Base-by-base conservation (phyloP, 1,140 invertebrate genomes). In the Ericerus pela region DNA sequence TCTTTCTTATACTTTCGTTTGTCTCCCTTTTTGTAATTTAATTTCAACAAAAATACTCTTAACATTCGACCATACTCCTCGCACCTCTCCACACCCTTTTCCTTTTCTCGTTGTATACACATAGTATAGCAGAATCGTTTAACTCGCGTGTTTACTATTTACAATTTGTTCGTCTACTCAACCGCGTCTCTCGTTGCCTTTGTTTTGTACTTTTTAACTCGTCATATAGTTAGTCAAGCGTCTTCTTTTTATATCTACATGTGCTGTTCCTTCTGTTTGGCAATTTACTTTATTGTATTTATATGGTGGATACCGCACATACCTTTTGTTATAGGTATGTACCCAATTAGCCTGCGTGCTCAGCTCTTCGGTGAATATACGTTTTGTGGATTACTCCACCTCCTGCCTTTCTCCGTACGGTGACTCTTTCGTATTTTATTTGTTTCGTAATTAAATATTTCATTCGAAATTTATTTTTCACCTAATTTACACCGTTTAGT, bases 361-460 rank as follows among this genome's bases (percentile, higher is more conserved):
- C n/a, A n/a, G n/a, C n/a, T n/a, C n/a, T n/a, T n/a, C n/a, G n/a
- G n/a, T n/a, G n/a, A n/a, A n/a, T n/a, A n/a, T n/a, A n/a, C n/a
- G n/a, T n/a, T n/a, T n/a, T n/a, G n/a, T n/a, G n/a, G n/a, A n/a
- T n/a, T n/a, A n/a, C n/a, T n/a, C 55, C 53, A 51, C 53, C 43
- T 55, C 58, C 28, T 38, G 31, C 57, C 22, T 38, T 31, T 14
- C 12, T 43, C 47, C 30, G 16, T 16, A 10, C 18, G 28, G 51
- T 57, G 38, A 18, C 47, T 53, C 52, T 51, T 56, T 58, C 41
- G 57, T 61, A 53, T 61, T 59, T 37, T 16, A 59, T 58, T 61
- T 61, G 59, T 61, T 61, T 61, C 54, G 57, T 61, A 57, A 61
- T 58, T 58, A 58, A 58, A 61, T 60, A 60, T 58, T 58, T 61